These are phyloP conservation scores for Cirrhinus mrigala DNA, from an alignment of 2,797 vertebrate genomes.

Conservation along the genomic window DNA sequence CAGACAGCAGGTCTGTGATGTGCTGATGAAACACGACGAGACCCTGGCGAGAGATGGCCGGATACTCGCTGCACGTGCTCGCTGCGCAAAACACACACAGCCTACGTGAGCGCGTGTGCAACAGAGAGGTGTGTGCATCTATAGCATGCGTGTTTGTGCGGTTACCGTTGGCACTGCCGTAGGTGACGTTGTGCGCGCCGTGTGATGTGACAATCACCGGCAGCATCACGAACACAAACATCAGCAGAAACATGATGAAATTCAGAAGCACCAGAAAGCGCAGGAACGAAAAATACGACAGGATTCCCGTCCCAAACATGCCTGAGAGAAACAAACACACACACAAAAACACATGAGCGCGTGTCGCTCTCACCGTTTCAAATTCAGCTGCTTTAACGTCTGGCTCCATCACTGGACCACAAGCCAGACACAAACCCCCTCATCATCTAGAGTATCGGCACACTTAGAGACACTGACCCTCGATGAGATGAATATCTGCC, in stretches of 20 bases:
- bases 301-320: constrained; percentile 94
- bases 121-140: not conserved
- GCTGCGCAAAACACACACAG: constrained; percentile 71
- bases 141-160: constrained; percentile 42
- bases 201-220: constrained; percentile 81
- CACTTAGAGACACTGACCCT: constrained; percentile 30
- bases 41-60: constrained; percentile 72
- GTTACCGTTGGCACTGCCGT: constrained; percentile 65
- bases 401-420: too few species aligned
- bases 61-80: constrained; percentile 80
- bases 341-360: not conserved
- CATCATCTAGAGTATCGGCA: too few species aligned
- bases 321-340: constrained; percentile 72
- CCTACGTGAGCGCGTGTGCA: not conserved
- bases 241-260: constrained; percentile 88
- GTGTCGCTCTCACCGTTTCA: too few species aligned
- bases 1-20: constrained; percentile 90
- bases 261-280: constrained; percentile 95
- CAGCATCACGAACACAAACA: constrained; percentile 89
- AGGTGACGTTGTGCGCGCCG: constrained; percentile 78
- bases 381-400: too few species aligned
- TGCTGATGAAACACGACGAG: constrained; percentile 89
- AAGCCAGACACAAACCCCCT: too few species aligned
- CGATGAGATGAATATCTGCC: constrained; percentile 86
- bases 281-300: constrained; percentile 96